Evolutionary conservation across 2,797 vertebrate species (phyloP).

Genomic region (Sardinella longiceps): DNA sequence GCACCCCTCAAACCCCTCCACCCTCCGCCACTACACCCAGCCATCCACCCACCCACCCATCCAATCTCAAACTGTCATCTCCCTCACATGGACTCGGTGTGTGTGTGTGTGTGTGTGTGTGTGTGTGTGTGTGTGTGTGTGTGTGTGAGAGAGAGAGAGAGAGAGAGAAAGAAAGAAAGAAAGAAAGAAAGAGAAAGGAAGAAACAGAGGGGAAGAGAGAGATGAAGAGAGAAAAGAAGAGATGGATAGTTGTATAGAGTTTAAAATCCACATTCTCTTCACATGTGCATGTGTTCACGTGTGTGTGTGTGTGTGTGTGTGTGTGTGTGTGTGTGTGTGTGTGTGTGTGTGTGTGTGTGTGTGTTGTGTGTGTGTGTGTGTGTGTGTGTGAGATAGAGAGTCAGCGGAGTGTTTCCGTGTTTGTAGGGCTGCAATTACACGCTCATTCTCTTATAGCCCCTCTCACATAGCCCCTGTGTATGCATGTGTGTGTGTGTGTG

Average conservation of each 20-base stretch:
- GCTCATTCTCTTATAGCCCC: too few species aligned
- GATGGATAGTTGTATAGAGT: too few species aligned
- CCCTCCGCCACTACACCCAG: not conserved
- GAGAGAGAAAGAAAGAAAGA: not conserved
- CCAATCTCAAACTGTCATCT: slow-evolving; percentile 19
- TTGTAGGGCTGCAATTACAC: too few species aligned
- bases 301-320: slow-evolving; percentile 35
- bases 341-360: not conserved
- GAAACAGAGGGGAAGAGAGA: slow-evolving; percentile 4
- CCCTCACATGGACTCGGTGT: not conserved
- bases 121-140: not conserved
- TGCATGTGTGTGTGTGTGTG: slow-evolving; percentile 37
- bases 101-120: slow-evolving; percentile 16
- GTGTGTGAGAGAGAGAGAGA: not conserved
- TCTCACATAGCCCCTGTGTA: not conserved
- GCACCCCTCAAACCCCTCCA: not conserved
- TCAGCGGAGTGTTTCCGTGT: not conserved
- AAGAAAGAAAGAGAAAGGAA: not conserved
- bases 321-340: slow-evolving; percentile 16
- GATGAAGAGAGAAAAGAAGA: not conserved
- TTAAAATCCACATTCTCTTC: too few species aligned
- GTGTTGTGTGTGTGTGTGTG: slow-evolving; percentile 15
- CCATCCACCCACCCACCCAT: not conserved
- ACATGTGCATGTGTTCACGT: not conserved
- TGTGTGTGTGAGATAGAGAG: too few species aligned